Percentiles rank a stretch among this genome's conserved stretches.
Conservation (phyloP, 2,797 vertebrate species). For the Selene dorsalis region DNA sequence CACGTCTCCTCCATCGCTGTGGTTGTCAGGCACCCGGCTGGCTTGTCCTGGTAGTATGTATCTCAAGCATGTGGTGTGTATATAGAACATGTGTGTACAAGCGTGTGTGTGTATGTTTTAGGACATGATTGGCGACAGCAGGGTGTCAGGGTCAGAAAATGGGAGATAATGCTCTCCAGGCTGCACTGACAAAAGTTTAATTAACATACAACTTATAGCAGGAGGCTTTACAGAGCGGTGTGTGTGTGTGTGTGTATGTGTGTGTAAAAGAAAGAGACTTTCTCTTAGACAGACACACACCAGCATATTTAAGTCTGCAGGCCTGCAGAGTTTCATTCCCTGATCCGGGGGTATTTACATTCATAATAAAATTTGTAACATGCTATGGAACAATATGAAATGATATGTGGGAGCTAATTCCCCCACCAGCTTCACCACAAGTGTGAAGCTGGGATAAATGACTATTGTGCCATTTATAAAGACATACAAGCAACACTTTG, state of each 20-base stretch:
- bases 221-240: conserved; percentile 39
- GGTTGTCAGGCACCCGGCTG: conserved; percentile 85
- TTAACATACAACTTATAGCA: conserved; percentile 76
- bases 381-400: conserved; percentile 36
- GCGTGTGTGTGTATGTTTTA: conserved; percentile 58
- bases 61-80: conserved; percentile 69
- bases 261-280: conserved; percentile 16
- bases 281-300: conserved; percentile 19
- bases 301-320: conserved; percentile 21
- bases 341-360: conserved; percentile 41
- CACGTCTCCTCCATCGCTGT: conserved; percentile 77
- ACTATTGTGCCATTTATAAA: conserved; percentile 48
- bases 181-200: conserved; percentile 76
- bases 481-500: conserved; percentile 42
- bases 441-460: conserved; percentile 40
- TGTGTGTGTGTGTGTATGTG: conserved; percentile 15
- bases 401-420: conserved; percentile 56
- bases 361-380: conserved; percentile 46
- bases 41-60: conserved; percentile 75
- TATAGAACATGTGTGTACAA: conserved; percentile 36
- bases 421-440: conserved; percentile 30
- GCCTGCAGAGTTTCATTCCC: conserved; percentile 55
- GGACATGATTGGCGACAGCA: conserved; percentile 79
- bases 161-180: conserved; percentile 81
- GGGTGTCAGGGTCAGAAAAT: conserved; percentile 84